Evolutionary conservation across 92 coral and sea anemone species (phyloP), one percentile per base, ranked within the genome.

Genomic region (Ricordea florida): DNA sequence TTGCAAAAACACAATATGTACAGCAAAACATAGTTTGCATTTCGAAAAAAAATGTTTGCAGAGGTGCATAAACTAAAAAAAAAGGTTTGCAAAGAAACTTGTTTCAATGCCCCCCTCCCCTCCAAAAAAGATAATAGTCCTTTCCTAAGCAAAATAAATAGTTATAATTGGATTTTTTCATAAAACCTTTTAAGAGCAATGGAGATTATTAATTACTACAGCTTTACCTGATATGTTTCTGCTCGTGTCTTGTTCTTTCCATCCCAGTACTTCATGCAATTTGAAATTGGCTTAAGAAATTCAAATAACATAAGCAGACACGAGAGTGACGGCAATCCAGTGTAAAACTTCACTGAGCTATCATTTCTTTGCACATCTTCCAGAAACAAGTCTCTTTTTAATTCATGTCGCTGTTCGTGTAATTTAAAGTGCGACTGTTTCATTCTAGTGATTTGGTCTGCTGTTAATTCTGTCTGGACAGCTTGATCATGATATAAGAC

Each of bases 301-400:
- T 32, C 30, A 40, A 62, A 76, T n/a, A 76, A 51, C 82, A 76
- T 63, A 9, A 48, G 28, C 13, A 76, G 82, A 40, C 66, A 51
- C 24, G 64, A 40, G 24, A 35, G 71, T 24, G 71, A 74, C 10
- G 72, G 72, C 16, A 60, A 55, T 28, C 70, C 72, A 29, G 70
- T 46, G 41, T 74, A 74, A 74, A 74, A 76, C 52, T 51, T 52
- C 10, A 62, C 73, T 32, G 61, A 49, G 17, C 36, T 35, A 36
- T 76, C 55, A 30, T 51, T 55, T 41, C 42, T 23, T 37, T 36
- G 72, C 18, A 62, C 73, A 51, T 75, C 73, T 27, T 76, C 82
- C 56, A 49, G 25, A 41, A 50, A 61, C 38, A 76, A 17, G 1
- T 70, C 78, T 55, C 78, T 49, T 70, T 70, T 36, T 43, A 70